Percentiles rank a stretch among this genome's conserved stretches.
Evolutionary conservation across 2,113 vertebrate species (phyloP).

Genomic region (Grantiella picta): DNA sequence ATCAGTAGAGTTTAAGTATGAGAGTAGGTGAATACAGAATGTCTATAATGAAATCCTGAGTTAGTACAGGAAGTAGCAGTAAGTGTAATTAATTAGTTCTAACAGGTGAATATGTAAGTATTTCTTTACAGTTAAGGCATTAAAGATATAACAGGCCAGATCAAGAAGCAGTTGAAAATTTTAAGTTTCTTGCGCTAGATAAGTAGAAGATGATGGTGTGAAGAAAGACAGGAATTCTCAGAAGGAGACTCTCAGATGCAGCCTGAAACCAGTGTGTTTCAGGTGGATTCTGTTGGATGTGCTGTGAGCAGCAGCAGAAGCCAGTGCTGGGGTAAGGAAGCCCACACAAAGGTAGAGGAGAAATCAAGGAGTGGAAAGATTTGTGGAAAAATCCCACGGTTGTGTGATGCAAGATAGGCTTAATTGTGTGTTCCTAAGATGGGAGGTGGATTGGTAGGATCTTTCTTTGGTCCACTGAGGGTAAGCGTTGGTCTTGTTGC

Average conservation of each 20-base stretch:
- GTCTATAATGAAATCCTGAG: neutral
- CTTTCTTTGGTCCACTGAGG: fast-evolving
- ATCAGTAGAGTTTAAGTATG: neutral
- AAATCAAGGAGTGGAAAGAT: neutral
- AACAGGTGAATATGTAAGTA: neutral
- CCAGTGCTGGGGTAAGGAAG: neutral
- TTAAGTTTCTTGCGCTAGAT: neutral
- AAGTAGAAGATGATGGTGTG: neutral
- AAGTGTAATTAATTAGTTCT: neutral
- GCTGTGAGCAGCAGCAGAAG: neutral
- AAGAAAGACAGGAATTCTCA: neutral
- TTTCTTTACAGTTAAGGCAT: neutral
- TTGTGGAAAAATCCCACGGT: neutral
- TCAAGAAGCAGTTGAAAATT: neutral
- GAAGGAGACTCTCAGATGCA: neutral
- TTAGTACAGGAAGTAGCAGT: neutral
- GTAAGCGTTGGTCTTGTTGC: neutral
- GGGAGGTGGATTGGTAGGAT: neutral
- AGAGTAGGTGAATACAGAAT: neutral
- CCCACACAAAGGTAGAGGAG: neutral
- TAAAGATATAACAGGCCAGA: neutral
- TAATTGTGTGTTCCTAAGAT: neutral
- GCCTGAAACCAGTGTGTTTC: neutral
- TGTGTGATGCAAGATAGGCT: fast-evolving
- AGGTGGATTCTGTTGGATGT: neutral